These are phyloP conservation scores for Lytechinus pictus DNA, from an alignment of 35 echinoderm and acorn worm genomes.

Conservation along the genomic window DNA sequence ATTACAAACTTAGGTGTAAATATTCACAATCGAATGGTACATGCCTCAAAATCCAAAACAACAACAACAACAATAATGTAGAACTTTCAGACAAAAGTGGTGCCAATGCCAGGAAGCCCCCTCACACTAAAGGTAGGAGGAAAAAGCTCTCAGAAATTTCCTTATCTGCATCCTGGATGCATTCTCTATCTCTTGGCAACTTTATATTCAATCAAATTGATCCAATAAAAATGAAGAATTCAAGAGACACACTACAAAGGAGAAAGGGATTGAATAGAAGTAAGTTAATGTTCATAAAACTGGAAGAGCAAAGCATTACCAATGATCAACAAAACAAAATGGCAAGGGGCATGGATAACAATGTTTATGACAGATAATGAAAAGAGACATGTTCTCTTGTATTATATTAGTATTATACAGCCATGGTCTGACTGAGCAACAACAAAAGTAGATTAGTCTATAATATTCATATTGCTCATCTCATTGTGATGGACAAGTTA, in stretches of 20 bases:
- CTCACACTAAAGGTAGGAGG: not conserved
- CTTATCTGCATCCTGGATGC: not conserved
- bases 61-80: not conserved
- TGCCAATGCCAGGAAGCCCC: not conserved
- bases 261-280: not conserved
- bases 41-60: too few relatives aligned
- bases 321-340: not conserved
- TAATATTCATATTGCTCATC: not conserved
- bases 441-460: not conserved
- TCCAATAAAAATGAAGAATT: not conserved
- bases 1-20: too few relatives aligned
- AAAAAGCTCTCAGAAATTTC: not conserved
- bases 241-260: not conserved
- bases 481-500: not conserved
- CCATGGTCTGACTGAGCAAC: not conserved
- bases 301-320: not conserved
- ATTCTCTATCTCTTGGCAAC: not conserved
- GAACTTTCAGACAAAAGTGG: not conserved
- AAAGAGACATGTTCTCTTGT: too few relatives aligned
- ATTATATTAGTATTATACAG: too few relatives aligned
- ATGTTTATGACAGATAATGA: too few relatives aligned
- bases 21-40: too few relatives aligned
- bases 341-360: not conserved
- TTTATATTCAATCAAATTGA: not conserved
- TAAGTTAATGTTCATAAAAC: not conserved